Percentiles rank a stretch among this genome's conserved stretches.
Conservation (phyloP, 2,113 vertebrate species). For the Ceyx melanurus region DNA sequence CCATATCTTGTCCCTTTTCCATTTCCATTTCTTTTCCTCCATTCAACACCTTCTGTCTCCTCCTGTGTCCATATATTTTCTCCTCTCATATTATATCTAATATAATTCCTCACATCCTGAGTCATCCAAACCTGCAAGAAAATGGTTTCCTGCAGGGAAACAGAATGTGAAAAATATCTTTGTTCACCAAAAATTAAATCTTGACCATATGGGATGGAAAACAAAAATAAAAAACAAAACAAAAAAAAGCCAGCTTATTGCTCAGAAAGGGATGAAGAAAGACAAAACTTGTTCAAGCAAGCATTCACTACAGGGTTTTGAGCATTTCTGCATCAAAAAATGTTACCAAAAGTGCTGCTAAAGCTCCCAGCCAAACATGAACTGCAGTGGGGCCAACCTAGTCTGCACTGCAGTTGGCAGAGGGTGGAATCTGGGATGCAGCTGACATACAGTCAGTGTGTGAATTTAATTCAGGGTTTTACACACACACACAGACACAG, state of each 20-base stretch:
- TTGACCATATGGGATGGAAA: conserved; percentile 1
- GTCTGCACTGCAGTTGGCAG: background rate
- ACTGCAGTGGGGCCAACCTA: background rate
- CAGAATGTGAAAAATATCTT: conserved; percentile 13
- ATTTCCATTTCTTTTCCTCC: background rate
- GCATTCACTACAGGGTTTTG: background rate
- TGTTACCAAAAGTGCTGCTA: background rate
- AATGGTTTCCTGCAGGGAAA: background rate
- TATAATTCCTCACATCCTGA: conserved; percentile 15
- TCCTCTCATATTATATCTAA: background rate
- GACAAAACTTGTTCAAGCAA: background rate
- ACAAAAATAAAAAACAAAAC: background rate
- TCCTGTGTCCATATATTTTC: background rate
- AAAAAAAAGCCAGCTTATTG: background rate
- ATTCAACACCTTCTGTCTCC: background rate
- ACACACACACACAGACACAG: background rate
- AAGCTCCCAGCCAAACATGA: background rate
- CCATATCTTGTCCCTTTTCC: background rate
- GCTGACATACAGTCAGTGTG: background rate
- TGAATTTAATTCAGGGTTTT: background rate
- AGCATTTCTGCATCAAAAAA: background rate
- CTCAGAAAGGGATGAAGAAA: background rate
- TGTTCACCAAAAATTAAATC: conserved; percentile 49
- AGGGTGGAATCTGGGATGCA: background rate
- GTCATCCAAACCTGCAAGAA: background rate